Percentiles rank a stretch among this genome's conserved stretches.
Evolutionary conservation across 2,797 vertebrate genomes (phyloP).

Genomic region (Heteromormyrus szaboi): DNA sequence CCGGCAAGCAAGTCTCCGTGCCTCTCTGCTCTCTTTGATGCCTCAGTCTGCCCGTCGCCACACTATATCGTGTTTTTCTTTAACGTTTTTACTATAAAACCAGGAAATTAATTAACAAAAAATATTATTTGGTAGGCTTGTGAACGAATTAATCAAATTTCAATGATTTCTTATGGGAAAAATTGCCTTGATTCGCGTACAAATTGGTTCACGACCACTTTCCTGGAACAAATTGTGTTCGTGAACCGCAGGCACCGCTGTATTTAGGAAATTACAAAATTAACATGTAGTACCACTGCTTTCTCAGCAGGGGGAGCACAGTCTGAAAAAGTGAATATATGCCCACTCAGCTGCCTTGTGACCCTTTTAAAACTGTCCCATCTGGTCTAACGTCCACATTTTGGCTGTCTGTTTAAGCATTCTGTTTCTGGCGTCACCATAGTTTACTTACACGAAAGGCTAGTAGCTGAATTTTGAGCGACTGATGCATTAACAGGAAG

Average conservation of each 20-base stretch:
- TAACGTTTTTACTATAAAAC: not conserved
- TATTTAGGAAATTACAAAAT: not conserved
- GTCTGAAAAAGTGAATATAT: not conserved
- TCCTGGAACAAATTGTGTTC: not conserved
- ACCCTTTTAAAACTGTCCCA: not conserved
- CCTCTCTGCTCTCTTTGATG: not conserved
- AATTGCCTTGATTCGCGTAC: not conserved
- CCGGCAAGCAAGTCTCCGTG: not conserved
- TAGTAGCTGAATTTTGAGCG: not conserved
- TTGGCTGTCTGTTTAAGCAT: not conserved
- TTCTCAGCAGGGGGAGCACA: not conserved
- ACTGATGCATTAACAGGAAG: not conserved
- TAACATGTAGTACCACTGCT: not conserved
- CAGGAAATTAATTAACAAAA: not conserved
- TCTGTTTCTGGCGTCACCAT: not conserved
- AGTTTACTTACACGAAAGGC: not conserved
- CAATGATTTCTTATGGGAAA: not conserved
- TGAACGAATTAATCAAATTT: not conserved
- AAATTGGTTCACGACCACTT: not conserved
- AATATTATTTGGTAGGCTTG: not conserved
- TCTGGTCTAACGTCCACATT: not conserved
- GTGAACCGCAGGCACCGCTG: not conserved
- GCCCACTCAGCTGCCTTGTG: not conserved
- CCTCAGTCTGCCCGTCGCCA: not conserved
- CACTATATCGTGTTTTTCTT: not conserved